Evolutionary conservation across 2,113 vertebrate species (phyloP).

Genomic region (Sinosuthora webbiana): DNA sequence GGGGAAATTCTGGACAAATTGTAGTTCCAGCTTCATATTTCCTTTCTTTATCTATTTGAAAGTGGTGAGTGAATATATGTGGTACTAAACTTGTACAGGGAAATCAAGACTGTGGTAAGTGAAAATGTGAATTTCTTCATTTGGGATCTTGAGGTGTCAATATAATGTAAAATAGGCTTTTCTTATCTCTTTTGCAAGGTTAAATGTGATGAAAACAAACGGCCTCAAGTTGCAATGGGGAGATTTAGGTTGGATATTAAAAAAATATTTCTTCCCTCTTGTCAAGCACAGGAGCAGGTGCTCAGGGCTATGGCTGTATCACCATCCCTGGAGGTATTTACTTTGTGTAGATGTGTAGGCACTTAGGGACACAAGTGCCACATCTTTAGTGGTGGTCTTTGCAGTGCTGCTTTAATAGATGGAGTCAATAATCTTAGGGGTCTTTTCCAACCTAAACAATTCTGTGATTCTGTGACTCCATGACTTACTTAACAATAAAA

Average conservation of each 20-base stretch:
- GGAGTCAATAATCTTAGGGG: not conserved
- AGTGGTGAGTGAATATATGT: not conserved
- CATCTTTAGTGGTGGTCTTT: not conserved
- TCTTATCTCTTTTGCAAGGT: not conserved
- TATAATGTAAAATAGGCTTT: not conserved
- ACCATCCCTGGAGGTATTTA: not conserved
- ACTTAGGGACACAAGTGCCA: not conserved
- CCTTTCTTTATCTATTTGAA: not conserved
- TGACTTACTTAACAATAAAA: not conserved
- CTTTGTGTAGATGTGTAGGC: not conserved
- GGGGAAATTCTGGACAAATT: not conserved
- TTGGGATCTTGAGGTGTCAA: not conserved
- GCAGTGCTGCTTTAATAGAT: not conserved
- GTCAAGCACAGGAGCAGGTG: not conserved
- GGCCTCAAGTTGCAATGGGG: not conserved
- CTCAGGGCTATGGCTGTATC: no score
- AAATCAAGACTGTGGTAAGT: not conserved
- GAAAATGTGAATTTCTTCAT: not conserved
- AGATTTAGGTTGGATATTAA: not conserved
- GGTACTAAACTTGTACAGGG: not conserved
- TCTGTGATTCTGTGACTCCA: not conserved
- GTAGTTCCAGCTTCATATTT: not conserved
- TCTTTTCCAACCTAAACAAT: not conserved
- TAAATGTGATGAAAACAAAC: not conserved
- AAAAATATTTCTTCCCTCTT: not conserved